Base-by-base conservation (phyloP, 1,140 invertebrate species). In the Drosophila melanica region DNA sequence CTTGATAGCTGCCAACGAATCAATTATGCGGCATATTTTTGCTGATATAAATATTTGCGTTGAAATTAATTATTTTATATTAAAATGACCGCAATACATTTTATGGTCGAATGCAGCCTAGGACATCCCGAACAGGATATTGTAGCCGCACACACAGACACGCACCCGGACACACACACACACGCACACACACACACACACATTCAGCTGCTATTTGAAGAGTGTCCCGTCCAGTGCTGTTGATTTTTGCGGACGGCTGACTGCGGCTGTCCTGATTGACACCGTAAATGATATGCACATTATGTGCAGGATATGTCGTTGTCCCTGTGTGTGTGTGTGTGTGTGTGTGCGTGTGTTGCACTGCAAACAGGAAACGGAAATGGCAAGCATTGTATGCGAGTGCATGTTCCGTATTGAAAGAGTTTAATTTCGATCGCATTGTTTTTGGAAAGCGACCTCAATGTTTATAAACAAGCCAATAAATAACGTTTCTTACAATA, bases 1-100 rank as follows among this genome's bases (percentile, higher is more conserved):
- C 30, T 16, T 59, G 54, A 53, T 51, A 27, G 63, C 71, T 69
- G 77, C 47, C 71, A 87, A 66, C 67, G 75, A 75, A 80, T 89
- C 84, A 89, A 89, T 89, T 89, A 90, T 89, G 80, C 77, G 79
- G 77, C 85, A 84, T 82, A 89, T 89, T 89, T 82, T 74, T 84
- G 79, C 84, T 84, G 79, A 59, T 84, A 89, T 89, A 89, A 89
- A 89, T 89, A 89, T 89, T 89, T 89, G 68, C 80, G 75, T 87
- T 75, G 84, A 82, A 89, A 89, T 89, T 89, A 89, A 89, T 89
- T 89, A 89, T 89, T 90, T 89, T 65, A 89, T 89, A 89, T 89
- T 89, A 89, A 89, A 89, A 89, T 89, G 85, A 89, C 84, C 84
- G 84, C 84, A 89, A 89, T 77, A 90, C 84, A 89, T 90, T 89